Conservation (phyloP, 2,797 vertebrate species). For the Argentina silus region DNA sequence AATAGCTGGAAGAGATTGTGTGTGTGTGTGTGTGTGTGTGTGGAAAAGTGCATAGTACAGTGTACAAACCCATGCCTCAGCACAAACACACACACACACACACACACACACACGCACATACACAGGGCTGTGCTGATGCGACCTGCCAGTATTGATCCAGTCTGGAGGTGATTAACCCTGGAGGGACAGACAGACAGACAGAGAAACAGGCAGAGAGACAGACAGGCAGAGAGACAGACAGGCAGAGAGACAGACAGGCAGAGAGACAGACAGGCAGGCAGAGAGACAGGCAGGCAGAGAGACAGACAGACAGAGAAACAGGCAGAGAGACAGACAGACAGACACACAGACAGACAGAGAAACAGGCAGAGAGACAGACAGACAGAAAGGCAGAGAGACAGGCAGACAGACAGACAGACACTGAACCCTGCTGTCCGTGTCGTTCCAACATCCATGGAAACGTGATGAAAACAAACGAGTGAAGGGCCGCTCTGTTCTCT, state of each 20-base stretch:
- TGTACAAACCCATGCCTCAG: slow-evolving; percentile 20
- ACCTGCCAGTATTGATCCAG: slow-evolving; percentile 31
- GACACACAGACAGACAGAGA: slow-evolving; percentile 1
- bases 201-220: not conserved
- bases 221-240: too few relatives aligned
- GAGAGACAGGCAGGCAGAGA: not conserved
- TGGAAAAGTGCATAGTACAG: slow-evolving; percentile 2
- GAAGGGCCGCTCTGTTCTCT: not conserved
- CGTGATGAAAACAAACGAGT: not conserved
- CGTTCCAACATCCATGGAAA: not conserved
- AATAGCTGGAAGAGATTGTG: too few relatives aligned
- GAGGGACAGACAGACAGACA: slow-evolving; percentile 8
- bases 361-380: slow-evolving; percentile 17
- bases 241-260: not conserved
- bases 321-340: slow-evolving; percentile 7
- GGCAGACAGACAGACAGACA: not conserved
- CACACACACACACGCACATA: not conserved
- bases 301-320: not conserved
- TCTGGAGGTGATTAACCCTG: slow-evolving; percentile 54
- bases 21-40: slow-evolving; percentile 19
- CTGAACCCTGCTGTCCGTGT: not conserved
- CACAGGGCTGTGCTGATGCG: not conserved
- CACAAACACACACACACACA: slow-evolving; percentile 7
- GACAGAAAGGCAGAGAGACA: slow-evolving; percentile 1
- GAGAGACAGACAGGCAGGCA: not conserved